Conservation (phyloP, 2,888 invertebrate genomes). For the Anaspis maculata region DNA sequence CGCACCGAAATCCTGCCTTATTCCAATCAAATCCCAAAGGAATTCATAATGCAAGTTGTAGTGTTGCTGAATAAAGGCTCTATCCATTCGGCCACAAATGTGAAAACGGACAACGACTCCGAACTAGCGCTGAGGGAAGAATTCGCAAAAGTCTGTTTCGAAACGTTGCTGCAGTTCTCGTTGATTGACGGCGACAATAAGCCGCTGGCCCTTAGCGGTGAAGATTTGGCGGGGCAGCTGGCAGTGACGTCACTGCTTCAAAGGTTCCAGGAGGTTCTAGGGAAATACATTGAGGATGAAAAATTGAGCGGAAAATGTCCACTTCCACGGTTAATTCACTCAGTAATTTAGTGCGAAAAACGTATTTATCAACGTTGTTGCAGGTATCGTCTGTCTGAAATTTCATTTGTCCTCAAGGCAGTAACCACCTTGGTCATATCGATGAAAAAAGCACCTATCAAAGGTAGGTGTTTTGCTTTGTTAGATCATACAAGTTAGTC, state of each 20-base stretch:
- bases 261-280: constrained; percentile 86
- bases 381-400: constrained; percentile 91
- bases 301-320: constrained; percentile 78
- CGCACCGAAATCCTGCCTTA: constrained; percentile 76
- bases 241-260: constrained; percentile 89
- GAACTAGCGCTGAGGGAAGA: constrained; percentile 83
- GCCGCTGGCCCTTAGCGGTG: constrained; percentile 31
- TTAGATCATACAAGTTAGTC: background rate
- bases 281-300: constrained; percentile 79
- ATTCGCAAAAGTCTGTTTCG: constrained; percentile 94
- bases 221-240: constrained; percentile 56
- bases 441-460: constrained; percentile 82
- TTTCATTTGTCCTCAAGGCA: constrained; percentile 92
- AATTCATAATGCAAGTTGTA: constrained; percentile 76
- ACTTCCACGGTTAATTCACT: no score
- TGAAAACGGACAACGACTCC: constrained; percentile 66
- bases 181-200: constrained; percentile 62
- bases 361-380: no score
- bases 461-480: constrained; percentile 48
- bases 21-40: constrained; percentile 67
- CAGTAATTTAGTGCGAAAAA: no score
- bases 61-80: constrained; percentile 79
- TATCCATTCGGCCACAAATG: constrained; percentile 65
- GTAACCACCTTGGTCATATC: constrained; percentile 86
- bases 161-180: constrained; percentile 90